Base-by-base conservation (phyloP, 2,888 invertebrate species). In the Ecliptopera silaceata region DNA sequence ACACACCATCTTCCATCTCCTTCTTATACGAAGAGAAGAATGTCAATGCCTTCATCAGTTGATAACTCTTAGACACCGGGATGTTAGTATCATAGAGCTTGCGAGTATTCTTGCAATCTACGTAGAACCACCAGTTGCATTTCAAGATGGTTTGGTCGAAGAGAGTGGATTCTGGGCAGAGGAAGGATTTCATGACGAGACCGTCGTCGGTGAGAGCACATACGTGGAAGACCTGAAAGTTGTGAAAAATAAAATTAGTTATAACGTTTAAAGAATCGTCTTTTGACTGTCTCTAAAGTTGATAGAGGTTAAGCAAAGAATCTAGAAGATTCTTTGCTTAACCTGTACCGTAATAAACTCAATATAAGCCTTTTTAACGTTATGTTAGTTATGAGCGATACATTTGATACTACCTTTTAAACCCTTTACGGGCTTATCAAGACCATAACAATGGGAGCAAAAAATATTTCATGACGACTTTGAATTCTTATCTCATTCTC, bases 41-140 rank as follows among this genome's bases (percentile, higher is more conserved):
- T 0, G 97, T 96, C 8, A 97, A 86, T 0, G 97, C 97, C 80
- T 97, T 97, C 96, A 97, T 97, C 3, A 97, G 91, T 81, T 97
- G 97, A 80, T 97, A 97, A 80, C 97, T 97, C 85, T 97, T 97
- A 26, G 97, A 97, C 48, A 97, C 95, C 0, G 97, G 97, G 61
- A 97, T 96, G 79, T 97, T 98, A 11, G 97, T 96, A 72, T 97
- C 97, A 80, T 97, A 97, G 20, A 97, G 89, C 64, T 93, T 94
- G 69, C 93, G 94, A 17, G 97, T 96, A 52, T 94, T 93, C 80
- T 96, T 95, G 84, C 97, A 97, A 78, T 97, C 97, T 0, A 97
- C 97, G 80, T 97, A 97, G 90, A 97, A 97, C 96, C 97, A 97
- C 97, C 97, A 97, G 82, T 97, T 97, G 84, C 97, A 97, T 79